Conservation (phyloP, 1,140 invertebrate genomes). For the Bombus pascuorum region DNA sequence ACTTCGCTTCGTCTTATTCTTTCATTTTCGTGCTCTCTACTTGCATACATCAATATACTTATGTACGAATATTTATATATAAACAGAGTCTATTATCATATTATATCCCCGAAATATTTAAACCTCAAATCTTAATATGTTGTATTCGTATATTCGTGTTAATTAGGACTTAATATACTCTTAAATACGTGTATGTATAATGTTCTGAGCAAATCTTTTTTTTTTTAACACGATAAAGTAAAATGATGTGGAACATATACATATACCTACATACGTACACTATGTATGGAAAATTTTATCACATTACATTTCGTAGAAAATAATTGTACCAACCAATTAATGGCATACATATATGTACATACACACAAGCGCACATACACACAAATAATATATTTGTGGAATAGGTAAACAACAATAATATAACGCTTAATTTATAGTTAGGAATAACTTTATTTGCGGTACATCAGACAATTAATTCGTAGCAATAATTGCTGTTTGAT, state of each 20-base stretch:
- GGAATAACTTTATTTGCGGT: slow-evolving; percentile 39
- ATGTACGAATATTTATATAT: too few species aligned
- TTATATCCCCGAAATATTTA: too few species aligned
- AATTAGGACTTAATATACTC: too few species aligned
- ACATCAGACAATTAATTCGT: slow-evolving; percentile 39
- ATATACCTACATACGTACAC: background rate
- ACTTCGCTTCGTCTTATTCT: slow-evolving; percentile 61
- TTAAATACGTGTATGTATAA: too few species aligned
- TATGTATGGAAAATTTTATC: background rate
- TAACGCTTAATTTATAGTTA: background rate
- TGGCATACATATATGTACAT: too few species aligned
- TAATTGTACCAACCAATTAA: background rate
- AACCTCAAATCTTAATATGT: too few species aligned
- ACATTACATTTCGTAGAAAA: background rate
- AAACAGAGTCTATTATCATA: too few species aligned
- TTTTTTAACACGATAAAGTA: too few species aligned
- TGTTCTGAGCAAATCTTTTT: too few species aligned
- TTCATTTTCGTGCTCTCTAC: slow-evolving; percentile 38
- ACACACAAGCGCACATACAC: too few species aligned
- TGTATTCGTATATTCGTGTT: too few species aligned
- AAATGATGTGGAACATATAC: background rate
- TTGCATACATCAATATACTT: too few species aligned
- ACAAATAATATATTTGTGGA: background rate
- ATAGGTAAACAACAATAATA: background rate
- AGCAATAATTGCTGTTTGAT: slow-evolving; percentile 32